These are phyloP conservation scores for Chirona hameri DNA, from an alignment of 2,888 invertebrate species.

Conservation along the genomic window DNA sequence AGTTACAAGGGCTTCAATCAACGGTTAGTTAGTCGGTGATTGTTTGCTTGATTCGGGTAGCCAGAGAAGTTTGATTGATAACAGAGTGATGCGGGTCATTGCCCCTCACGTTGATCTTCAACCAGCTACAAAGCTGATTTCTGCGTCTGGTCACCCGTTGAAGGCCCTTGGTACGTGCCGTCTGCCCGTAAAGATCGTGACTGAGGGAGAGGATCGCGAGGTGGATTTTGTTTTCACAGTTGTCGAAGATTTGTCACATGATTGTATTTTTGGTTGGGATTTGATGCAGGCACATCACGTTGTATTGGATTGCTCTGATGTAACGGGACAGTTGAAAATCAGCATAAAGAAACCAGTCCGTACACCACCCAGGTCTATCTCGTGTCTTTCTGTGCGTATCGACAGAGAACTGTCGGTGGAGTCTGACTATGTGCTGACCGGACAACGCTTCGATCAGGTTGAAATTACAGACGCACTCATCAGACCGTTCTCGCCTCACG, in stretches of 20 bases:
- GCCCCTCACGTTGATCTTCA: too few species aligned
- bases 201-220: background rate
- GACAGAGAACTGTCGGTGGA: background rate
- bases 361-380: background rate
- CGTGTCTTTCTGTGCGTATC: background rate
- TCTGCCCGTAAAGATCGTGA: background rate
- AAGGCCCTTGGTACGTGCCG: too few species aligned
- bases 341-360: background rate
- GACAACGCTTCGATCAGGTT: background rate
- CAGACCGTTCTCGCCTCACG: background rate
- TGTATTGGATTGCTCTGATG: background rate
- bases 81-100: too few species aligned
- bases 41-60: background rate
- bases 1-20: background rate
- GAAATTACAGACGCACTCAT: background rate
- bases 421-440: background rate
- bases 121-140: too few species aligned
- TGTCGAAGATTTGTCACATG: background rate
- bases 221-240: background rate
- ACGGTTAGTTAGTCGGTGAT: background rate
- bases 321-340: background rate
- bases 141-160: too few species aligned
- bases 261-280: background rate
- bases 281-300: background rate
- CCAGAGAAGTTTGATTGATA: too few species aligned